Conservation (phyloP, 2,113 vertebrate genomes). For the Microcebus jonahi region DNA sequence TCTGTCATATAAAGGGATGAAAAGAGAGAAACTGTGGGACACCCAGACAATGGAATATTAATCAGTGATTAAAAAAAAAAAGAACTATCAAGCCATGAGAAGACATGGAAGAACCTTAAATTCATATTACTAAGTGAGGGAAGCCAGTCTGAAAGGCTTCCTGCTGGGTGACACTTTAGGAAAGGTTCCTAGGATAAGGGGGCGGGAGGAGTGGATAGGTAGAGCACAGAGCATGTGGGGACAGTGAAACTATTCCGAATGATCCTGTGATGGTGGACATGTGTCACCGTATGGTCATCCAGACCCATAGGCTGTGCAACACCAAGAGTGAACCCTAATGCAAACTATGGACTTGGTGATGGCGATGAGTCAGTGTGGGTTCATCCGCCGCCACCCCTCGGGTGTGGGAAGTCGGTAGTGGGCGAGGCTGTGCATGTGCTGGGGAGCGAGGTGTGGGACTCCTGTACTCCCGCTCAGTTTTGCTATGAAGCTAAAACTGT, state of each 20-base stretch:
- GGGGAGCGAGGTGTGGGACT: neutral
- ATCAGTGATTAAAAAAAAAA: neutral
- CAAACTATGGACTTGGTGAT: neutral
- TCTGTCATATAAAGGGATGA: neutral
- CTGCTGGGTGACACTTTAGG: neutral
- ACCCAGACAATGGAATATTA: neutral
- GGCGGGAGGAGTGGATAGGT: neutral
- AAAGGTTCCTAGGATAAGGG: neutral
- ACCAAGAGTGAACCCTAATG: neutral
- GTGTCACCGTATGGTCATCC: neutral
- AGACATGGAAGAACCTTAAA: neutral
- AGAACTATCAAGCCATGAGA: neutral
- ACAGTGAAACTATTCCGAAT: neutral
- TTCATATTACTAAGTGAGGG: neutral
- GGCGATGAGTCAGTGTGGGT: neutral
- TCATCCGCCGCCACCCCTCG: neutral
- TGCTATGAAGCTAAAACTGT: neutral
- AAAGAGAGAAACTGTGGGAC: neutral
- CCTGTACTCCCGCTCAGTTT: neutral
- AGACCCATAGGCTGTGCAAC: neutral
- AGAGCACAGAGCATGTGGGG: neutral
- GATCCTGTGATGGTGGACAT: neutral
- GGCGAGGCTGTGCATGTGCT: neutral
- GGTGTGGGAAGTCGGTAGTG: neutral
- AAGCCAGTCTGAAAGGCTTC: neutral